These are phyloP conservation scores for Drosophila nr. medialis DNA, from an alignment of 2,888 invertebrate genomes.

Conservation along the genomic window DNA sequence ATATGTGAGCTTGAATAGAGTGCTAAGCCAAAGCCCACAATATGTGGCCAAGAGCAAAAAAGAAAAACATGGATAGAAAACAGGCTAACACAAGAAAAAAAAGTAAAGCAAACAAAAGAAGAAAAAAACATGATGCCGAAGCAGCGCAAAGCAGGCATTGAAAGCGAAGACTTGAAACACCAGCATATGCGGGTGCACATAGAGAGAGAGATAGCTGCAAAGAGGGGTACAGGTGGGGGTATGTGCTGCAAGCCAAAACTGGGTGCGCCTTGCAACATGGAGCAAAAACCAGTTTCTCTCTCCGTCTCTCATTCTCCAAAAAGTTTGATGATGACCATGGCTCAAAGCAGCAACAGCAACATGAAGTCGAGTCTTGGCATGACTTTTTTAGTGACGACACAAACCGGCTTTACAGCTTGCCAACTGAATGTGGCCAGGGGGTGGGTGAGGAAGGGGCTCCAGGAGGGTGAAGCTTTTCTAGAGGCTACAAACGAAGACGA, in stretches of 20 bases:
- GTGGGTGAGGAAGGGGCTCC: background rate
- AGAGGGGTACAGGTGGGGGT: background rate
- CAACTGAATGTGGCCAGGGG: conserved; percentile 11
- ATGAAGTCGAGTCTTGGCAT: conserved; percentile 39
- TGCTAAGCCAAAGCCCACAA: conserved; percentile 53
- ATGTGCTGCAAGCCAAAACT: conserved; percentile 43
- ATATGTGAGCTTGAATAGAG: conserved; percentile 30
- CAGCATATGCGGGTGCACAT: conserved; percentile 17
- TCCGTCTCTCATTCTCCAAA: conserved; percentile 2
- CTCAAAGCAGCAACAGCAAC: conserved; percentile 32
- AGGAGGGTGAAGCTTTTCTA: conserved; percentile 7
- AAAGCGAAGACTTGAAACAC: conserved; percentile 67
- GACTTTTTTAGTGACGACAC: conserved; percentile 74
- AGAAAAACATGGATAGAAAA: conserved; percentile 10
- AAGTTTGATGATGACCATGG: conserved; percentile 55
- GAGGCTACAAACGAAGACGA: conserved; percentile 13
- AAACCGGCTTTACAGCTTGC: conserved; percentile 69
- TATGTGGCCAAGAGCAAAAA: conserved; percentile 59
- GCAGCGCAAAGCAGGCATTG: conserved; percentile 66
- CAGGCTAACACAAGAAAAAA: conserved; percentile 10
- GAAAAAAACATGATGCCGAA: conserved; percentile 40
- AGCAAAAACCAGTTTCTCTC: conserved; percentile 8
- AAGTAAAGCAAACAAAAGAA: conserved; percentile 32
- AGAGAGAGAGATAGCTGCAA: background rate
- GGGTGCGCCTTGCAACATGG: conserved; percentile 74